Evolutionary conservation across 1,140 invertebrate species (phyloP), one percentile per base, ranked within the genome.

Genomic region (Harlomillsia oculata): DNA sequence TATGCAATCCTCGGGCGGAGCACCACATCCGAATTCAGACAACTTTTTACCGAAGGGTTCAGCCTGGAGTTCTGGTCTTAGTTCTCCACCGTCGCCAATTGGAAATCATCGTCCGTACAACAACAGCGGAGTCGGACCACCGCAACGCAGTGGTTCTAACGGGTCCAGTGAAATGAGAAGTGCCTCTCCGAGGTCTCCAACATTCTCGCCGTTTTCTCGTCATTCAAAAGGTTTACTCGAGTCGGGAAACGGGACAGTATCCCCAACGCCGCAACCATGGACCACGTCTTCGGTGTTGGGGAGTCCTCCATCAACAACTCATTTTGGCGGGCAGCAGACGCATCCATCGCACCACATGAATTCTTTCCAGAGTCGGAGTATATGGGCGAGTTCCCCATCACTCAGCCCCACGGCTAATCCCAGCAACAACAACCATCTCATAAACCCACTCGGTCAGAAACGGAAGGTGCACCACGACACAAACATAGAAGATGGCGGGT

Each of bases 401-500:
- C 23, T 60, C 46, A 56, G 62, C 44, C 59, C 62, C 45, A 44
- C 43, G 28, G 28, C 45, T 48, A 48, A 48, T 21, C 48, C 53
- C 26, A 30, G 40, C 25, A 64, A 49, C 52, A 62, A 49, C 57
- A 56, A 45, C 41, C 54, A 32, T 29, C 46, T 66, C 36, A 62
- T 67, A 21, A 69, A 72, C 51, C 72, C 68, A 4, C 66, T 70
- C 32, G 75, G 76, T 13, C 72, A 75, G 57, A 79, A 79, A 57
- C 66, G 78, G 29, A 73, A 73, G 37, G 71, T 71, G 45, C 70
- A 72, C 41, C 69, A 74, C 45, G 60, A 65, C 37, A 36, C 41
- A 1, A 37, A 52, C 45, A 6, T 46, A 18, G 60, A 65, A 16
- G 21, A 43, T 13, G 64, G 62, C 5, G 50, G 50, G 18, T 62